A percentile compares a stretch with the other conserved stretches of the same genome.
Evolutionary conservation across 2,888 invertebrate species (phyloP).

Genomic region (Anticlea derivata): DNA sequence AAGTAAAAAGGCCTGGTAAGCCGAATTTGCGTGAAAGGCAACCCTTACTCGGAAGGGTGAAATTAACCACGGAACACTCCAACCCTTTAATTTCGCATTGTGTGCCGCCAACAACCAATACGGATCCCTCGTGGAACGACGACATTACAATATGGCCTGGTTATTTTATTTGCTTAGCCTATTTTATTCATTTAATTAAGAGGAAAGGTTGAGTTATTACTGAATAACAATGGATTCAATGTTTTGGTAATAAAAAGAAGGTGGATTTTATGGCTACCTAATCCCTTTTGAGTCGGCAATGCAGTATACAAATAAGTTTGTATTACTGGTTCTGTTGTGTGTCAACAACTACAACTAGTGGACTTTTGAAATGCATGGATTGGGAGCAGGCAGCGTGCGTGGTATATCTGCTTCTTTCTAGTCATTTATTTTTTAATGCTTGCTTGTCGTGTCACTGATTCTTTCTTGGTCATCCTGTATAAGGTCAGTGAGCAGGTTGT

Average conservation of each 20-base stretch:
- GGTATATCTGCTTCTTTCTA: too few species aligned
- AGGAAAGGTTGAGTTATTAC: conserved; percentile 27
- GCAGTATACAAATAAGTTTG: neutral
- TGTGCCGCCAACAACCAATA: conserved; percentile 38
- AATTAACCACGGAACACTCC: conserved; percentile 40
- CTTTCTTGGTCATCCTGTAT: too few species aligned
- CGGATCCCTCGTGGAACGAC: conserved; percentile 29
- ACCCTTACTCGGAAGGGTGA: conserved; percentile 36
- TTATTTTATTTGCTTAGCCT: conserved; percentile 37
- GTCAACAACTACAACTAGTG: too few species aligned
- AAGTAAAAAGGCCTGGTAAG: conserved; percentile 29
- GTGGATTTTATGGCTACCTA: neutral
- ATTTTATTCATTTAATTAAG: conserved; percentile 35
- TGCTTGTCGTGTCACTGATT: too few species aligned
- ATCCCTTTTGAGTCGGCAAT: neutral
- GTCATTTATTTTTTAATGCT: too few species aligned
- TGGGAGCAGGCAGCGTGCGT: too few species aligned
- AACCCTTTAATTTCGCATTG: conserved; percentile 39
- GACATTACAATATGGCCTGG: conserved; percentile 37
- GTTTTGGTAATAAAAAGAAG: conserved; percentile 3
- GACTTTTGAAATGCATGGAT: too few species aligned
- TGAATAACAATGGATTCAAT: conserved; percentile 9
- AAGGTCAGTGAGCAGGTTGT: too few species aligned
- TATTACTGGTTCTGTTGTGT: neutral
- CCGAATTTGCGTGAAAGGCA: conserved; percentile 33